Conservation (phyloP, 2,888 invertebrate species). For the Dasypogon diadema region DNA sequence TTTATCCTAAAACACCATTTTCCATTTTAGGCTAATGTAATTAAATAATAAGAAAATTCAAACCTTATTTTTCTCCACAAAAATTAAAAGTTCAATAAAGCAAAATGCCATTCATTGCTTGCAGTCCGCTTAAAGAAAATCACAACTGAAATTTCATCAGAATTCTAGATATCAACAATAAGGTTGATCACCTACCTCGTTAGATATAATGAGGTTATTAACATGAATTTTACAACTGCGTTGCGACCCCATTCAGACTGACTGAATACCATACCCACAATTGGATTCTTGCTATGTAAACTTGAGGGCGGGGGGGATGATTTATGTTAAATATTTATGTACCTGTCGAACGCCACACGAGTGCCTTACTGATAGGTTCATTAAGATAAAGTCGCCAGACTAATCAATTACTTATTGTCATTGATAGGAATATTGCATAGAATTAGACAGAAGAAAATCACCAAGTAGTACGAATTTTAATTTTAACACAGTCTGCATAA, state of each 20-base stretch:
- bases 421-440: conserved; percentile 1
- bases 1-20: too few species aligned
- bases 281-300: not conserved
- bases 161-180: conserved; percentile 14
- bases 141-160: conserved; percentile 29
- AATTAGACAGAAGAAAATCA: too few species aligned
- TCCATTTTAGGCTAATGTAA: too few species aligned
- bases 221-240: conserved; percentile 32
- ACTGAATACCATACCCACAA: not conserved
- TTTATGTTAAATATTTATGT: conserved; percentile 33
- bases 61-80: too few species aligned
- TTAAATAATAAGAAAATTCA: too few species aligned
- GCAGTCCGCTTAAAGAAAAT: conserved; percentile 5
- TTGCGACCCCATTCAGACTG: conserved; percentile 22
- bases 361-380: conserved; percentile 20
- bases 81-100: too few species aligned
- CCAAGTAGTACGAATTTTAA: too few species aligned
- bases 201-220: conserved; percentile 28
- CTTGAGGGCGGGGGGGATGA: too few species aligned
- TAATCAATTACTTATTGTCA: conserved; percentile 25
- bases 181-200: not conserved
- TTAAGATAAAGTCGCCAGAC: conserved; percentile 28
- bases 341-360: conserved; percentile 28
- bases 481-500: too few species aligned
- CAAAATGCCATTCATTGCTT: too few species aligned